Evolutionary conservation across 2,888 invertebrate species (phyloP).

Genomic region (Oasisia sp.): DNA sequence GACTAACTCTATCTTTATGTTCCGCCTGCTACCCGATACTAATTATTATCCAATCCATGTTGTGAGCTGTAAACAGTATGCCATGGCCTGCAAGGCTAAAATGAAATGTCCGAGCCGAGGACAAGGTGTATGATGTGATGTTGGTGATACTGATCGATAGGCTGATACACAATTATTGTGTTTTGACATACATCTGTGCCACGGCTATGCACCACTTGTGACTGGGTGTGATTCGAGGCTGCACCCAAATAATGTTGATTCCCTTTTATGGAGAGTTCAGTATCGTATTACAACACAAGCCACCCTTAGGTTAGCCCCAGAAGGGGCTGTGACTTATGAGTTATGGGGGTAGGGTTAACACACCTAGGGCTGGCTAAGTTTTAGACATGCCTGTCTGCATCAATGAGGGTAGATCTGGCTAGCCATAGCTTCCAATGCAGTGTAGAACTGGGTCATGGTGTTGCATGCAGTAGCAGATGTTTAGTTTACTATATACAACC

Average conservation of each 20-base stretch:
- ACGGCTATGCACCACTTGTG: neutral
- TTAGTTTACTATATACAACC: too few species aligned
- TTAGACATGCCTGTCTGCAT: too few species aligned
- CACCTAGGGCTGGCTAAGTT: too few species aligned
- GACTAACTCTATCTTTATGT: neutral
- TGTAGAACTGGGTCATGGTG: too few species aligned
- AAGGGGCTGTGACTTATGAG: too few species aligned
- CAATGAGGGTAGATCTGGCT: too few species aligned
- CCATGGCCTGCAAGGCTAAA: neutral
- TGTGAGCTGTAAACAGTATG: neutral
- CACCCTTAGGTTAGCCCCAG: neutral
- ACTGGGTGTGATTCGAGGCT: neutral
- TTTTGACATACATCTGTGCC: neutral
- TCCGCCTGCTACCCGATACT: neutral
- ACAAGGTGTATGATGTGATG: too few species aligned
- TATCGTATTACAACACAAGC: neutral
- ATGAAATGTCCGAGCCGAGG: too few species aligned
- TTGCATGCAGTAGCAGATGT: too few species aligned
- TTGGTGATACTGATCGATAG: too few species aligned
- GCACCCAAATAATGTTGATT: neutral
- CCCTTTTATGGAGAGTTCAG: neutral
- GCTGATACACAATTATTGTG: neutral
- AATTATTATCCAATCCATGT: neutral
- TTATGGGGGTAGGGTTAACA: too few species aligned
- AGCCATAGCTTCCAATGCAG: too few species aligned